Base-by-base conservation (phyloP, 1,140 invertebrate genomes). In the Metopolophium dirhodum region DNA sequence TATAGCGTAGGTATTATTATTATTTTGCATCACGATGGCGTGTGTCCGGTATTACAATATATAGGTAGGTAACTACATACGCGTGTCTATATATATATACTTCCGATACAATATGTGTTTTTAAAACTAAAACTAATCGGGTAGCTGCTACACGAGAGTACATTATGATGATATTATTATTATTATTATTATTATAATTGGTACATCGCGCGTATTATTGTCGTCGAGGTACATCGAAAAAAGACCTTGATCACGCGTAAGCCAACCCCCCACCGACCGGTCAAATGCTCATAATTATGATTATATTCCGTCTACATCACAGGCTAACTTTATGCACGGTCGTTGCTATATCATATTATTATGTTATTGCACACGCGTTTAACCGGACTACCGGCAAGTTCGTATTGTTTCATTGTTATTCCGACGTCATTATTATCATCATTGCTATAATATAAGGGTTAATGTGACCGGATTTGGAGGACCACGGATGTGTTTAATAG, bases 191-290 rank as follows among this genome's bases (percentile, higher is more conserved):
- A 83, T 37, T 23, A 90, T 68, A 68, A 90, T 90, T 90, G 89
- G 49, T 45, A 90, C 37, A 57, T 90, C n/a, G 77, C 18, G 35
- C 20, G 23, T 54, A 57, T 22, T 90, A 61, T 90, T 90, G 89
- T 68, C 54, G 68, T 90, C 54, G 54, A 26, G 54, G 57, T 90
- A 35, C 22, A 41, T 35, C 35, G 51, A 37, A 90, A 90, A 89
- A 61, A 86, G 37, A 90, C 89, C 89, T 90, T 90, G 89, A 61
- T 90, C 83, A 86, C 37, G 23, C 23, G 23, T 45, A 35, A 77
- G 14, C 61, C 1, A 14, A 30, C 11, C 49, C 11, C 49, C 49
- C 3, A 11, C 45, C 7, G 7, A 30, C 57, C 61, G 0, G n/a
- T 14, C 30, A 14, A n/a, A n/a, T 18, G n/a, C 61, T 18, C n/a